Percentiles rank a stretch among this genome's conserved stretches.
phyloP scores from a whole-genome alignment of 2,888 invertebrate genomes.

The Amphipyra tragopoginis region DNA sequence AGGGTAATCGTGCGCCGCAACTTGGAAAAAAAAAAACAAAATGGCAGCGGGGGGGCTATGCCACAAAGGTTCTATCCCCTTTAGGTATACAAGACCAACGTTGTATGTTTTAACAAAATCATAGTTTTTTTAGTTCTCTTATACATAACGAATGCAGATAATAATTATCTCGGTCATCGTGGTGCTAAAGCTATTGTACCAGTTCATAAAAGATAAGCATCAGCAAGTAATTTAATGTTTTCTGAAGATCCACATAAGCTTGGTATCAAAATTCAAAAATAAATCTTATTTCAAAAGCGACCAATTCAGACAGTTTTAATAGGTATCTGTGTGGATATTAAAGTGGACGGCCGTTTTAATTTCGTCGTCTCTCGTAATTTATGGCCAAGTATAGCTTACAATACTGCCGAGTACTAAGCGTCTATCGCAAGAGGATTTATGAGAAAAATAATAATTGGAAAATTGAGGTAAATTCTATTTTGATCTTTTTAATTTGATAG shows the following conservation, averaged over 20 bases:
- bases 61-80: too few relatives aligned
- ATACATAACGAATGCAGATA: too few relatives aligned
- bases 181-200: background rate
- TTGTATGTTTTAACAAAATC: too few relatives aligned
- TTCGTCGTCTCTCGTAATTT: slow-evolving; percentile 51
- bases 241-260: background rate
- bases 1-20: too few relatives aligned
- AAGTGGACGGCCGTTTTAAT: slow-evolving; percentile 44
- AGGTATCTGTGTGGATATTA: slow-evolving; percentile 39
- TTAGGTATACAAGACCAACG: too few relatives aligned
- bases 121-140: too few relatives aligned
- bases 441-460: slow-evolving; percentile 37
- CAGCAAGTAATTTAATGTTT: background rate
- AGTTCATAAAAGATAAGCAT: background rate
- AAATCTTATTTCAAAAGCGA: slow-evolving; percentile 29
- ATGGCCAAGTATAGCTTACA: slow-evolving; percentile 40
- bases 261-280: slow-evolving; percentile 11
- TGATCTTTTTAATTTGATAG: background rate
- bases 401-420: slow-evolving; percentile 25
- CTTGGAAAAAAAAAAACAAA: too few relatives aligned
- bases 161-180: too few relatives aligned
- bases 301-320: slow-evolving; percentile 46
- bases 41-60: too few relatives aligned
- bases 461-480: slow-evolving; percentile 8
- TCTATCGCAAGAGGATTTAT: slow-evolving; percentile 39